A percentile compares a stretch with the other conserved stretches of the same genome.
Evolutionary conservation across 2,113 vertebrate genomes (phyloP).

Genomic region (Lophochroa leadbeateri): DNA sequence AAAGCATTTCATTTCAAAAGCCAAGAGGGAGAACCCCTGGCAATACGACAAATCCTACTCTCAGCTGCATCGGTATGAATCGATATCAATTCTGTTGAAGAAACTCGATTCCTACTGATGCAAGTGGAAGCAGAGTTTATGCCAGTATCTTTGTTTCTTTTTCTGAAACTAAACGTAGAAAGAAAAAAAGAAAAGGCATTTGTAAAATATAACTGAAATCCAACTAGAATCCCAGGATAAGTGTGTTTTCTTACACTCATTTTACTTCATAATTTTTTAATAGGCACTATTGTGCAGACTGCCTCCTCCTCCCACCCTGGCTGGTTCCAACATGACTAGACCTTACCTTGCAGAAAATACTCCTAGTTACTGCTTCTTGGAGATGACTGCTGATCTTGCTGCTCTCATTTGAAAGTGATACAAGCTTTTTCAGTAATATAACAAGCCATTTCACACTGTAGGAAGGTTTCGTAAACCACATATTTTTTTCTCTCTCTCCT

Average conservation of each 20-base stretch:
- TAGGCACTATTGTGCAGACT: not conserved
- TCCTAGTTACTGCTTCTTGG: not conserved
- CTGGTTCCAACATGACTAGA: slow-evolving; percentile 34
- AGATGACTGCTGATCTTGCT: not conserved
- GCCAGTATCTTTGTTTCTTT: not conserved
- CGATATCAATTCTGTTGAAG: not conserved
- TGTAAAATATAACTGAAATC: not conserved
- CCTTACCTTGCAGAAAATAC: not conserved
- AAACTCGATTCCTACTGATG: not conserved
- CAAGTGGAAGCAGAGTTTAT: not conserved
- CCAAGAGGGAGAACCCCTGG: not conserved
- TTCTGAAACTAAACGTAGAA: not conserved
- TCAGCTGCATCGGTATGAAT: not conserved
- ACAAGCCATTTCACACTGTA: not conserved
- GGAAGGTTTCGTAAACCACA: not conserved
- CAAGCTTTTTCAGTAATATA: not conserved
- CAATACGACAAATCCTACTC: not conserved
- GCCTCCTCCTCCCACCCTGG: not conserved
- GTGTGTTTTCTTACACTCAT: not conserved
- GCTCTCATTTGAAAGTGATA: not conserved
- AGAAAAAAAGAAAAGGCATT: not conserved
- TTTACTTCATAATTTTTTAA: not conserved
- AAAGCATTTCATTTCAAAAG: not conserved
- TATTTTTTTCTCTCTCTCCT: rapidly evolving
- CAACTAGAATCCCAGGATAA: not conserved